Percentiles rank a stretch among this genome's conserved stretches.
Evolutionary conservation across 2,113 vertebrate genomes (phyloP).

Genomic region (Antechinus flavipes): DNA sequence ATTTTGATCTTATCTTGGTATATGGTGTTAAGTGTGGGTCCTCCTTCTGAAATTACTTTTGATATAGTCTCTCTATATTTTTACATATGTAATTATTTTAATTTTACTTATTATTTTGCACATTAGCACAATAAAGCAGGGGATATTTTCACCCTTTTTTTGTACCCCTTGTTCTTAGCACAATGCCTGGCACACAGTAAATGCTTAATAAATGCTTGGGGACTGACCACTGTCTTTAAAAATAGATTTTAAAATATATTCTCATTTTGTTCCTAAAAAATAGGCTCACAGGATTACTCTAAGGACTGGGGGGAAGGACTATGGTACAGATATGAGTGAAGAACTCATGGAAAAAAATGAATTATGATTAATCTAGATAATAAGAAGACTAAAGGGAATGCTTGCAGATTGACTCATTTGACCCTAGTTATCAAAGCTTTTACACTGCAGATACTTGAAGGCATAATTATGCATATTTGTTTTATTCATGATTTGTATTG

Average conservation of each 20-base stretch:
- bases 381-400: not conserved
- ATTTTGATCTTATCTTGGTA: too few species aligned
- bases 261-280: not conserved
- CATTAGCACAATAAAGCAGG: not conserved
- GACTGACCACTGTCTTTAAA: not conserved
- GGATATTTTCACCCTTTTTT: not conserved
- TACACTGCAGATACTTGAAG: not conserved
- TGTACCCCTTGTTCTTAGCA: not conserved
- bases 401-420: not conserved
- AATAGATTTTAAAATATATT: not conserved
- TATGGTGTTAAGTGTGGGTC: too few species aligned
- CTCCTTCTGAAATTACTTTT: not conserved
- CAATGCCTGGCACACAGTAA: not conserved
- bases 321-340: not conserved
- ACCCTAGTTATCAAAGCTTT: not conserved
- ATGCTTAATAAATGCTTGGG: not conserved
- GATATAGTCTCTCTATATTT: not conserved
- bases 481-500: not conserved
- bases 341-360: not conserved
- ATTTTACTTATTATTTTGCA: not conserved
- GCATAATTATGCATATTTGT: not conserved
- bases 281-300: not conserved
- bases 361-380: not conserved
- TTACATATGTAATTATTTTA: not conserved
- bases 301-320: not conserved